Evolutionary conservation across 2,888 invertebrate genomes (phyloP).

Genomic region (Hofmannophila pseudospretella): DNA sequence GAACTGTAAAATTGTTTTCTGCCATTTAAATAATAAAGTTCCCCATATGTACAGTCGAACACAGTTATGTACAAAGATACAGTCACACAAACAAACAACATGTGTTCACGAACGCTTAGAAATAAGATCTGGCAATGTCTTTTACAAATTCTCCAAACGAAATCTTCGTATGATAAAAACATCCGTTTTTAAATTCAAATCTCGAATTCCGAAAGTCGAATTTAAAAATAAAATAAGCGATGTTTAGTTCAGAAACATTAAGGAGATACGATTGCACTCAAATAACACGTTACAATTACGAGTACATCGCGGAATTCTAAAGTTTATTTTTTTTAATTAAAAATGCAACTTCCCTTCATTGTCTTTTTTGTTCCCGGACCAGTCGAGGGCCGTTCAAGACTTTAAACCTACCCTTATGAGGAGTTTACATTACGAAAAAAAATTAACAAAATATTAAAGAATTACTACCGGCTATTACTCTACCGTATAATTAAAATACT

Average conservation of each 20-base stretch:
- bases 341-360: conserved; percentile 73
- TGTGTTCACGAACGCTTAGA: conserved; percentile 56
- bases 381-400: conserved; percentile 59
- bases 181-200: conserved; percentile 29
- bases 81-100: conserved; percentile 59
- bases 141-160: conserved; percentile 38
- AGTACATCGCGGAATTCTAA: conserved; percentile 34
- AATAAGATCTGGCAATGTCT: conserved; percentile 62
- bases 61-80: conserved; percentile 41
- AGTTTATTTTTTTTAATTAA: conserved; percentile 36
- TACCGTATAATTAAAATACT: conserved; percentile 71
- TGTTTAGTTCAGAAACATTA: conserved; percentile 17
- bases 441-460: conserved; percentile 74
- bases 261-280: conserved; percentile 26
- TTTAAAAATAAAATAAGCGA: conserved; percentile 17
- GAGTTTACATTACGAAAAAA: conserved; percentile 65
- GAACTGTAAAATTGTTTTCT: no score
- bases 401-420: conserved; percentile 65
- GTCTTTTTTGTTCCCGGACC: conserved; percentile 71
- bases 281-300: conserved; percentile 13
- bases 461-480: conserved; percentile 72
- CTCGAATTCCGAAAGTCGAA: conserved; percentile 27
- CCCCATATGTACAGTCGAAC: conserved; percentile 24
- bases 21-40: no score
- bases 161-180: conserved; percentile 18